These are phyloP conservation scores for Orthonevra nobilis DNA, from an alignment of 2,888 invertebrate genomes.

Conservation along the genomic window DNA sequence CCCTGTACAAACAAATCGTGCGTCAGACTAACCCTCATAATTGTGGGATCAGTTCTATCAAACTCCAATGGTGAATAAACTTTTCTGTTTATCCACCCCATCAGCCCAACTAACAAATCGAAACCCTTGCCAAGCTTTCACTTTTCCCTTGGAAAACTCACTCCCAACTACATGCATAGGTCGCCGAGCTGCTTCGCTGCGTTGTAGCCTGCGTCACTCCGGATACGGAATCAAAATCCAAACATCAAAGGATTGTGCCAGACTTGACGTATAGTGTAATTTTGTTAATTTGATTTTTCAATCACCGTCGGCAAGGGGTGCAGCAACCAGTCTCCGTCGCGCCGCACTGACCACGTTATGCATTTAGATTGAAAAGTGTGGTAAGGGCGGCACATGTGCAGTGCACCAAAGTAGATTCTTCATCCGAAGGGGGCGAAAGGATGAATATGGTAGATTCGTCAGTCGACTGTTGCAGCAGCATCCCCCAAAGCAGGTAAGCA, in stretches of 20 bases:
- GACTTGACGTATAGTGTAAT: neutral
- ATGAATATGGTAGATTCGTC: too few species aligned
- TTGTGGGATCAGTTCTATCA: neutral
- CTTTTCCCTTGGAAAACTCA: neutral
- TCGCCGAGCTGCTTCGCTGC: too few species aligned
- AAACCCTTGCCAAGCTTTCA: neutral
- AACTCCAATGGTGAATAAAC: neutral
- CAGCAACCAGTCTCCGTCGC: constrained; percentile 33
- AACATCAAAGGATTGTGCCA: neutral
- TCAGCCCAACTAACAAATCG: neutral
- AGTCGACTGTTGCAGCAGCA: constrained; percentile 53
- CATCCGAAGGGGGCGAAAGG: constrained; percentile 1
- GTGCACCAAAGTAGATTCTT: too few species aligned
- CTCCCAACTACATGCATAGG: neutral
- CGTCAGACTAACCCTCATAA: too few species aligned
- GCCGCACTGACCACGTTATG: too few species aligned
- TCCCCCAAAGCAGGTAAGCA: constrained; percentile 36
- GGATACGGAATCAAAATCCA: neutral
- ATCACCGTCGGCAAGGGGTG: neutral
- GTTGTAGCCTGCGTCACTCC: too few species aligned
- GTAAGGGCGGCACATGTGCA: too few species aligned
- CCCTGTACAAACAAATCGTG: too few species aligned
- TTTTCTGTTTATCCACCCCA: neutral
- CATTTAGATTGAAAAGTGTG: too few species aligned
- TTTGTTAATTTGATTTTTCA: constrained; percentile 19